phyloP scores from a whole-genome alignment of 2,797 vertebrate genomes.

The Silurus lanzhouensis region DNA sequence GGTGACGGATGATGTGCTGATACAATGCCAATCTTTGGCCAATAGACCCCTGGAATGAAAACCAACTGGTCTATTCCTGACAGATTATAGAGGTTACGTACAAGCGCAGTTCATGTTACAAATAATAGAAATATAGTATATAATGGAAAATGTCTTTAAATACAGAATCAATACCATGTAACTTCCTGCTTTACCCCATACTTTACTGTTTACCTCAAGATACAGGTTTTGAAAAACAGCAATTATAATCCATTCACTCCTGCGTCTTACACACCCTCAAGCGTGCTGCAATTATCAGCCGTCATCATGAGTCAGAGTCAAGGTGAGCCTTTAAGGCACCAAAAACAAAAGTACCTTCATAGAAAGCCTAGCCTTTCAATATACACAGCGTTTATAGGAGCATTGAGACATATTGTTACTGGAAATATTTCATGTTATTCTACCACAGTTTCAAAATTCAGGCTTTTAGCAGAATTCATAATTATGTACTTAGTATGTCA shows the following conservation, averaged over 20 bases:
- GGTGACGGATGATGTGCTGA: background rate
- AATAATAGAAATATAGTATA: background rate
- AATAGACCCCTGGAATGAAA: no score
- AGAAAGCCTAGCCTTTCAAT: background rate
- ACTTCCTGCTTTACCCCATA: background rate
- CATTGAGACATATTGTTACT: background rate
- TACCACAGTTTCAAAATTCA: background rate
- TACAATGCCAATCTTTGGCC: background rate
- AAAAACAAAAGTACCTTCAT: background rate
- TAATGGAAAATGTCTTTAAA: background rate
- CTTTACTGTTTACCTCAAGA: background rate
- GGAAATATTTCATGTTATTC: background rate
- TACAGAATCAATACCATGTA: background rate
- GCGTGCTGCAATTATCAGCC: background rate
- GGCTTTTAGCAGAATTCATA: background rate
- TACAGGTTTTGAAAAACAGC: background rate
- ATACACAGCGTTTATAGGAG: background rate
- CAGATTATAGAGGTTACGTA: background rate
- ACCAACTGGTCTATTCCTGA: background rate
- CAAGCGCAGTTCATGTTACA: background rate
- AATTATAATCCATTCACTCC: background rate
- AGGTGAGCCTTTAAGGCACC: background rate
- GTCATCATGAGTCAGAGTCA: conserved; percentile 3
- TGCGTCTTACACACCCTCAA: background rate
- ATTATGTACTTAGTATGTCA: background rate